Evolutionary conservation across 2,797 vertebrate genomes (phyloP).

Genomic region (Mus spretus): DNA sequence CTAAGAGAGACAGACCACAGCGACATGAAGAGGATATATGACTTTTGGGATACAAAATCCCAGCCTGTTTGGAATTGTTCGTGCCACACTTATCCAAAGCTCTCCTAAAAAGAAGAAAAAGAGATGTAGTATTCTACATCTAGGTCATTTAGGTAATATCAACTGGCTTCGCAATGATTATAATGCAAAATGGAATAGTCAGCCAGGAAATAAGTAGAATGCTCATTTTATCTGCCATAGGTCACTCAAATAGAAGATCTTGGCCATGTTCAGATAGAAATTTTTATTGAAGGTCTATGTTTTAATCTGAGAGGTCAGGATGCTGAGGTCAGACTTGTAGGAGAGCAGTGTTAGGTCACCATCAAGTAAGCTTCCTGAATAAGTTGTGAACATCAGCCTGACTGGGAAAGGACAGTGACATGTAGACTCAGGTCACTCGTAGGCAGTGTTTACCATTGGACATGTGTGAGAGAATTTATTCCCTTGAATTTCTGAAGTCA

Average conservation of each 20-base stretch:
- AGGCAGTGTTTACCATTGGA: background rate
- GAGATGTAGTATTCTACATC: background rate
- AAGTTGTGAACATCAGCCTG: background rate
- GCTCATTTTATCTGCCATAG: constrained; percentile 25
- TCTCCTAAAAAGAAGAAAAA: constrained; percentile 16
- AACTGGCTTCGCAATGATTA: constrained; percentile 38
- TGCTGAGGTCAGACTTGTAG: background rate
- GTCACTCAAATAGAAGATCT: background rate
- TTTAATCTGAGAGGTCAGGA: background rate
- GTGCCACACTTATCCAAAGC: background rate
- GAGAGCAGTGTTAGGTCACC: constrained; percentile 17
- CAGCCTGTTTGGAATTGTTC: constrained; percentile 50
- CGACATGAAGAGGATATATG: background rate
- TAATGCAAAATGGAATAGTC: constrained; percentile 55
- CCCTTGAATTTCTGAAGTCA: constrained; percentile 68
- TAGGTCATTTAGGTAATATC: constrained; percentile 5
- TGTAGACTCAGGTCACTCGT: constrained; percentile 72
- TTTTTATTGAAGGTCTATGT: constrained; percentile 2
- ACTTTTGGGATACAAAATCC: constrained; percentile 49
- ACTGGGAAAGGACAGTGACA: constrained; percentile 37
- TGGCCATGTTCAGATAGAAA: constrained; percentile 35
- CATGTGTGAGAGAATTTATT: constrained; percentile 42
- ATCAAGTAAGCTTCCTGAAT: constrained; percentile 18
- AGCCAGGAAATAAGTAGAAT: constrained; percentile 36
- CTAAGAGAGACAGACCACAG: background rate